Conservation (phyloP, 2,888 invertebrate genomes). For the Nomada hirtipes region DNA sequence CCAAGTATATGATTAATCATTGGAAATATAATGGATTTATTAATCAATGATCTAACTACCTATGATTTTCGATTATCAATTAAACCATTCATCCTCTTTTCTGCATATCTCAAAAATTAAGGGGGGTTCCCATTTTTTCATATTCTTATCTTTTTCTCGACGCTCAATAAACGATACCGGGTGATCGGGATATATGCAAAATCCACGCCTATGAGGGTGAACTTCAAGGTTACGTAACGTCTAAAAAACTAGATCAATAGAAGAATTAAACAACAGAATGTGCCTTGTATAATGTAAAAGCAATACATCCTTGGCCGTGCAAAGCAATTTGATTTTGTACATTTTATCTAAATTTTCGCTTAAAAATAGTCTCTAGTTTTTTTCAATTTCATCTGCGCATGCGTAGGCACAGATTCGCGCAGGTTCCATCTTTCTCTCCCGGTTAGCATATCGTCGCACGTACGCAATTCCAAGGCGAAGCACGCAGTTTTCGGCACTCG, state of each 20-base stretch:
- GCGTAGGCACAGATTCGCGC: constrained; percentile 60
- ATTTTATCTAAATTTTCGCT: constrained; percentile 16
- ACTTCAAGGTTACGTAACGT: constrained; percentile 67
- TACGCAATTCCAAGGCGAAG: constrained; percentile 69
- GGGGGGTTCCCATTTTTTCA: neutral
- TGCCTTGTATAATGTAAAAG: neutral
- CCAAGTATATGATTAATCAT: too few relatives aligned
- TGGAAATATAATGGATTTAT: too few relatives aligned
- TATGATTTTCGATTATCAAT: too few relatives aligned
- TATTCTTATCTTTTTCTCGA: constrained; percentile 12
- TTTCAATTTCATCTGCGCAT: constrained; percentile 56
- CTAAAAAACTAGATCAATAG: constrained; percentile 33
- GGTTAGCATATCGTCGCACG: constrained; percentile 64
- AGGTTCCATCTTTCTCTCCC: constrained; percentile 55
- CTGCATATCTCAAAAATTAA: neutral
- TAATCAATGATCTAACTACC: too few relatives aligned
- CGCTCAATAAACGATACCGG: constrained; percentile 52
- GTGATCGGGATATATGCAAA: constrained; percentile 47
- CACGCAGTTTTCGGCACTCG: constrained; percentile 71
- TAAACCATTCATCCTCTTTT: too few relatives aligned
- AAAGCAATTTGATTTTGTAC: constrained; percentile 9
- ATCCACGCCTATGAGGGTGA: constrained; percentile 62
- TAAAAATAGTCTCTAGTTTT: constrained; percentile 29
- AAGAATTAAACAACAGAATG: neutral
- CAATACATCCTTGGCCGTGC: neutral